Percentiles rank a stretch among this genome's conserved stretches.
These are phyloP conservation scores for Cervus canadensis DNA, from an alignment of 2,113 vertebrate genomes.

Conservation along the genomic window DNA sequence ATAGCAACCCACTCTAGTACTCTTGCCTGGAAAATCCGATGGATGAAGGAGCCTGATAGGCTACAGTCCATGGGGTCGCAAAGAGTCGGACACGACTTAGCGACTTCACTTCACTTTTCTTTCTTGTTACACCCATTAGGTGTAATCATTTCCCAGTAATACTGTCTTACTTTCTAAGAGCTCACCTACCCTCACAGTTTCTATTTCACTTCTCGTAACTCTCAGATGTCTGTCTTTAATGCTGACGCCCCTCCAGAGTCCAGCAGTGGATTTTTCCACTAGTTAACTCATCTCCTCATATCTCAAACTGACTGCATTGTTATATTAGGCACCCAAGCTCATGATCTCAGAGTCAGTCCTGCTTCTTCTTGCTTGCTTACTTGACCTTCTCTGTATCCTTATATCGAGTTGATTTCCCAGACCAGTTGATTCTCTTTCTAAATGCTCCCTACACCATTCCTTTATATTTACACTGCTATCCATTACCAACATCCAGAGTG, in stretches of 20 bases:
- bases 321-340: not conserved
- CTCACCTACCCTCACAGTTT: not conserved
- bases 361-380: not conserved
- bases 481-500: not conserved
- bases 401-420: not conserved
- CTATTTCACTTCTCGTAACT: not conserved
- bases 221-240: not conserved
- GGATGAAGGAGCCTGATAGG: not conserved
- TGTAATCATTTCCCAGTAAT: not conserved
- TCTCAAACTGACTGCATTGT: not conserved
- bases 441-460: not conserved
- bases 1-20: not conserved
- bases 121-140: not conserved
- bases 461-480: not conserved
- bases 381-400: not conserved
- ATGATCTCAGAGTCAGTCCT: not conserved
- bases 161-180: not conserved
- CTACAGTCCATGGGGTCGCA: not conserved
- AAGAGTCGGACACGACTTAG: not conserved
- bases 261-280: not conserved
- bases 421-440: not conserved
- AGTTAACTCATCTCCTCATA: not conserved
- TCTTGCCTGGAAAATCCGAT: not conserved
- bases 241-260: not conserved
- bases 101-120: not conserved